A percentile compares a stretch with the other conserved stretches of the same genome.
These are phyloP conservation scores for Panagrolaimus sp. DNA, from an alignment of 1,140 invertebrate species.

Conservation along the genomic window DNA sequence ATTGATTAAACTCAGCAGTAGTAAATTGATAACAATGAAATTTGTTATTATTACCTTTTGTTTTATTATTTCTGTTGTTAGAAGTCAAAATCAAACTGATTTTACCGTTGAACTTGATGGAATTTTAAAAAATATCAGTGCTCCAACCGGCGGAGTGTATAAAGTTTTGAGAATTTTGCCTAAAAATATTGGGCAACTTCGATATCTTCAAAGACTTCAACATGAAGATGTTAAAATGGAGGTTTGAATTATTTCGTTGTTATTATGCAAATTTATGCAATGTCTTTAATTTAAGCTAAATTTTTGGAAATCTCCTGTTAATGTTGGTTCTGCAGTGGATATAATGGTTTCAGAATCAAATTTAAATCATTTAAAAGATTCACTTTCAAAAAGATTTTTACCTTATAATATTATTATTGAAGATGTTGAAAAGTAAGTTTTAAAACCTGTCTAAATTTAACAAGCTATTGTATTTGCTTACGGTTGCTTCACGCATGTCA, in stretches of 20 bases:
- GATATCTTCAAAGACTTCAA: not conserved
- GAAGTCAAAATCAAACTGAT: constrained; percentile 8
- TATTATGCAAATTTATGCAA: not conserved
- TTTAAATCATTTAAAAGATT: constrained; percentile 22
- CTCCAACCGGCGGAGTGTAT: not conserved
- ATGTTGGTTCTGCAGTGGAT: constrained; percentile 33
- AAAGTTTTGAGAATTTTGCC: constrained; percentile 1
- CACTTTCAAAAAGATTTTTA: constrained; percentile 28
- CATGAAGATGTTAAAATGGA: constrained; percentile 20
- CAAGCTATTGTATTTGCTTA: too few relatives aligned
- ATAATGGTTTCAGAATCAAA: constrained; percentile 37
- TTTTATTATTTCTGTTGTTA: not conserved
- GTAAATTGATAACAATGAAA: too few relatives aligned
- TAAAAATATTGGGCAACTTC: not conserved
- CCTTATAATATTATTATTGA: constrained; percentile 43
- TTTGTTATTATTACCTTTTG: not conserved
- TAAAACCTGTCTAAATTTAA: too few relatives aligned
- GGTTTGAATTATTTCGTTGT: not conserved
- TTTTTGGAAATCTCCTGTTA: constrained; percentile 51
- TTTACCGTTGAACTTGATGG: not conserved
- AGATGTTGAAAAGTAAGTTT: constrained; percentile 48
- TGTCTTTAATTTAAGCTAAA: constrained; percentile 41
- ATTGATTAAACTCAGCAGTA: too few relatives aligned
- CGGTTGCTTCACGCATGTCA: too few relatives aligned
- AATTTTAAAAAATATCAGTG: not conserved